These are phyloP conservation scores for Paradoxurus hermaphroditus DNA, from an alignment of 2,113 vertebrate species.

Conservation along the genomic window DNA sequence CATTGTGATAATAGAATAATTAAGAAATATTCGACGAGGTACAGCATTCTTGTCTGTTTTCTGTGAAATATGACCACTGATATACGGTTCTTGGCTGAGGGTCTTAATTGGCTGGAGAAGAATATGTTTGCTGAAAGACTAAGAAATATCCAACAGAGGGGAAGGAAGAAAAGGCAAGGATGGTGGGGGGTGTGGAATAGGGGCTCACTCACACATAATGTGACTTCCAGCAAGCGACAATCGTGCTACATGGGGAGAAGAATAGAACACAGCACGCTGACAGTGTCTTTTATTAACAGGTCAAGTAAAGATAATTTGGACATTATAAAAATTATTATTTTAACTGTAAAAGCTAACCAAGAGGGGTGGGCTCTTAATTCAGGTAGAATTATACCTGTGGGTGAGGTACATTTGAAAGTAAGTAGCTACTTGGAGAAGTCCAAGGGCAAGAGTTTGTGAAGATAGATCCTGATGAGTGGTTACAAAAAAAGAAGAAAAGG, in stretches of 20 bases:
- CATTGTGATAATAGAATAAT: accelerated
- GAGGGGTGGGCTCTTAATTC: background rate
- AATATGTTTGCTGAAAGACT: background rate
- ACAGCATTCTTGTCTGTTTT: background rate
- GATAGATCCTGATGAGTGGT: background rate
- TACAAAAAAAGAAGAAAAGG: too few species aligned
- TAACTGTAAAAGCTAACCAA: background rate
- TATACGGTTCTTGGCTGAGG: background rate
- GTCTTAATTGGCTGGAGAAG: background rate
- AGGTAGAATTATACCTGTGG: background rate
- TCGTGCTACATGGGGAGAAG: accelerated
- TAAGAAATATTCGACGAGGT: background rate
- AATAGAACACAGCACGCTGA: background rate
- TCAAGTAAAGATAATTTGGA: background rate
- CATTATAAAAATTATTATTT: background rate
- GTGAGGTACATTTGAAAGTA: background rate
- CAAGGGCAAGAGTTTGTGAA: background rate
- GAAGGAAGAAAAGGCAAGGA: background rate
- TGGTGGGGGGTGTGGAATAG: background rate
- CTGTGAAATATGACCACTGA: background rate
- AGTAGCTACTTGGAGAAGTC: background rate
- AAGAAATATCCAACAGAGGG: background rate
- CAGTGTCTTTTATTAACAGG: background rate
- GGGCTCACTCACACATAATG: background rate
- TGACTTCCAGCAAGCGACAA: background rate